Evolutionary conservation across 2,888 invertebrate species (phyloP), one percentile per base, ranked within the genome.

Genomic region (Nephrotoma appendiculata): DNA sequence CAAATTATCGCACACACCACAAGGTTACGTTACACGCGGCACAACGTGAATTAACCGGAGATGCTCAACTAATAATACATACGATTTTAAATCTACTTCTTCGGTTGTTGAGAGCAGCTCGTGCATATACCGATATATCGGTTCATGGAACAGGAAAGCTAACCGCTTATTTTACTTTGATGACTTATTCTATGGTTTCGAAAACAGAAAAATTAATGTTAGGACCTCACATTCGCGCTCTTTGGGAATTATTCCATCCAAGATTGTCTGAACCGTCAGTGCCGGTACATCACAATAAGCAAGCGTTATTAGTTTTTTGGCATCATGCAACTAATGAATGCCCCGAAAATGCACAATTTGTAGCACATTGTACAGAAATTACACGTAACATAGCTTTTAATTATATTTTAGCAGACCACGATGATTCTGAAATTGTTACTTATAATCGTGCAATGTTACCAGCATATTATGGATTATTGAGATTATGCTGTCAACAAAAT

Each of bases 311-410:
- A 15, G 94, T 96, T 45, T 98, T 98, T 92, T 98, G 98, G 98
- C 97, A 98, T 93, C 96, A 97, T 88, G 97, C 97, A 43, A 96
- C 97, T 89, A 94, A 95, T 6, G 98, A 98, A 91, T 98, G 98
- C 91, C 96, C 97, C 0, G 98, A 98, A 92, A 98, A 98, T 91
- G 95, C 98, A 57, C 95, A 96, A 90, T 94, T 96, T 86, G 97
- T 98, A 89, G 94, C 98, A 87, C 95, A 96, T 90, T 98, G 98
- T 92, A 95, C 95, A 83, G 95, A 96, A 89, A 96, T 98, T 88
- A 96, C 96, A 85, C 97, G 98, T 92, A 98, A 98, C 91, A 98
- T 98, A 91, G 98, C 98, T 88, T 98, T 98, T 93, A 98, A 98
- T 92, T 98, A 98, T 90, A 98, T 98, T 91, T 93, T 98, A 88